A percentile compares a stretch with the other conserved stretches of the same genome.
Conservation (phyloP, 1,140 invertebrate species). For the Heterodera carotae region DNA sequence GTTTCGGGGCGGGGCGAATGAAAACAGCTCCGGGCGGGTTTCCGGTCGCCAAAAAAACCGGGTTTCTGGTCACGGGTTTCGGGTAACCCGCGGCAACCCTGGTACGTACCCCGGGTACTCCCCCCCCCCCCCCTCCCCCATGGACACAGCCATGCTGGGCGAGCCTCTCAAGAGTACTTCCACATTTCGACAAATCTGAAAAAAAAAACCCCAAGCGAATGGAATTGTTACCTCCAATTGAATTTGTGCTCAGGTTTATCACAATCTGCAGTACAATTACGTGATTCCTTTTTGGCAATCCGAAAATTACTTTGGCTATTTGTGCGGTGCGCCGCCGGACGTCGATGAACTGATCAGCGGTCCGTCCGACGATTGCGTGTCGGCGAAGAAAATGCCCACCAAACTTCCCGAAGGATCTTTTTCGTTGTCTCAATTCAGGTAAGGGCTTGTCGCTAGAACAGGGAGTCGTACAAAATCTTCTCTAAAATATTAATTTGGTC, state of each 20-base stretch:
- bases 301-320: constrained; percentile 51
- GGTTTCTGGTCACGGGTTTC: no score
- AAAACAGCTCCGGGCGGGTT: no score
- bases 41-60: no score
- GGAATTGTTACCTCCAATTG: constrained; percentile 3
- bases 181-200: background rate
- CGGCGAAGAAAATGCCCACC: background rate
- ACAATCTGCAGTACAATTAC: constrained; percentile 51
- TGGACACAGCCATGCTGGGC: no score
- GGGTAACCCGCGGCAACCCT: no score
- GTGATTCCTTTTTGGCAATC: constrained; percentile 55
- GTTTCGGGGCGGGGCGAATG: no score
- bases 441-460: no score
- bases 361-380: background rate
- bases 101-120: no score
- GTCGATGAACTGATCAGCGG: constrained; percentile 47
- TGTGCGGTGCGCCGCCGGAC: constrained; percentile 50
- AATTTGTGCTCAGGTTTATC: constrained; percentile 44
- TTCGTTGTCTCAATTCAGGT: constrained; percentile 49
- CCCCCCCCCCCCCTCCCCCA: no score
- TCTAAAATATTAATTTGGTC: no score
- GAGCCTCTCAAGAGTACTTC: no score
- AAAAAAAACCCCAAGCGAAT: background rate
- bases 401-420: constrained; percentile 29
- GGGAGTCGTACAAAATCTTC: no score